These are phyloP conservation scores for Lordiphosa andalusiaca DNA, from an alignment of 2,888 invertebrate genomes.

Conservation along the genomic window DNA sequence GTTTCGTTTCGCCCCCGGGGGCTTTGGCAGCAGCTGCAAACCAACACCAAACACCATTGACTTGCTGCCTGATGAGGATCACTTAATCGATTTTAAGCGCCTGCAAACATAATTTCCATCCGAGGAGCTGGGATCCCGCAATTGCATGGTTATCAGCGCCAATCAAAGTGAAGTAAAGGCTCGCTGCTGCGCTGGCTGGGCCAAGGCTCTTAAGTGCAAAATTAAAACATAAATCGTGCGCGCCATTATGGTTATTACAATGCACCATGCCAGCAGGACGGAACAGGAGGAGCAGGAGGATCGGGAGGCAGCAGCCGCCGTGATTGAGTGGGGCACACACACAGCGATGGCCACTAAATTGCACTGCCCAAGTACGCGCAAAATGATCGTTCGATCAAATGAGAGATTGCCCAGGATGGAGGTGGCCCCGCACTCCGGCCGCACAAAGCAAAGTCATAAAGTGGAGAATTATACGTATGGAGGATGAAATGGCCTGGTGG, in stretches of 20 bases:
- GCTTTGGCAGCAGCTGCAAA: conserved; percentile 11
- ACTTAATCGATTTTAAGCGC: conserved; percentile 74
- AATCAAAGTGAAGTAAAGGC: conserved; percentile 68
- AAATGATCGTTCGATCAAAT: conserved; percentile 70
- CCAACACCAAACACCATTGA: conserved; percentile 11
- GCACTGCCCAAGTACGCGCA: conserved; percentile 60
- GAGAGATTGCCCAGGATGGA: conserved; percentile 44
- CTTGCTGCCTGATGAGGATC: conserved; percentile 54
- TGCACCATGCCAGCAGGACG: conserved; percentile 46
- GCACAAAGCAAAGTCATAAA: conserved; percentile 52
- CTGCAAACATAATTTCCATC: conserved; percentile 64
- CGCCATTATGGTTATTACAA: conserved; percentile 78
- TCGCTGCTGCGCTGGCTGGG: conserved; percentile 26
- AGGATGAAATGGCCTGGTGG: conserved; percentile 29
- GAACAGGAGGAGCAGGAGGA: background rate
- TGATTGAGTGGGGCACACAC: conserved; percentile 58
- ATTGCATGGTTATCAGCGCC: conserved; percentile 73
- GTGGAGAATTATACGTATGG: conserved; percentile 47
- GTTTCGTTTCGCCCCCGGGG: conserved; percentile 1
- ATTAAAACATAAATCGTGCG: conserved; percentile 79
- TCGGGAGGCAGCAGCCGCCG: conserved; percentile 16
- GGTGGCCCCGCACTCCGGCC: conserved; percentile 8
- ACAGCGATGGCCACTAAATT: conserved; percentile 37
- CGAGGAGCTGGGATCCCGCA: conserved; percentile 26
- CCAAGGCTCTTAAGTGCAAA: conserved; percentile 68